Evolutionary conservation across 2,888 invertebrate genomes (phyloP).

Genomic region (Chouioia cunea): DNA sequence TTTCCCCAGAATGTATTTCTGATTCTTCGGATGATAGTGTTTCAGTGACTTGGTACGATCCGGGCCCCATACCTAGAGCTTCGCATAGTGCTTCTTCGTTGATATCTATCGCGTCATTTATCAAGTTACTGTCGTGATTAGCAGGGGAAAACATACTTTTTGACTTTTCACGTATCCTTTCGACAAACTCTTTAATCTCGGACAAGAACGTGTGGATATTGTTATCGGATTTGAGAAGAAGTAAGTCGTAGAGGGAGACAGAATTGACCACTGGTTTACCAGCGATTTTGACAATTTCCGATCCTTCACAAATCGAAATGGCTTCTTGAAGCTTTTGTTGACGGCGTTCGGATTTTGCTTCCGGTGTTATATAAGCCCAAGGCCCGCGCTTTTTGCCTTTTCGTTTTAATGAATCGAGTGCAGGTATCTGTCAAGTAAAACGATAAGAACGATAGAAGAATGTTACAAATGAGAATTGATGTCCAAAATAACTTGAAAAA

Average conservation of each 20-base stretch:
- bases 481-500: not conserved
- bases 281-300: constrained; percentile 63
- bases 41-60: constrained; percentile 59
- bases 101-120: constrained; percentile 56
- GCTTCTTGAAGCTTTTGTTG: constrained; percentile 63
- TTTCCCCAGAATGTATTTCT: constrained; percentile 46
- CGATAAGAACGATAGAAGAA: too few relatives aligned
- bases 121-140: constrained; percentile 50
- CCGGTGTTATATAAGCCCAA: constrained; percentile 65
- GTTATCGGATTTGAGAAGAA: constrained; percentile 62
- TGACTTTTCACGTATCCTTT: constrained; percentile 58
- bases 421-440: constrained; percentile 20
- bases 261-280: constrained; percentile 63
- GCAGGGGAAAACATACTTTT: constrained; percentile 54
- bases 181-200: constrained; percentile 61
- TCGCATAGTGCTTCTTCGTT: constrained; percentile 60
- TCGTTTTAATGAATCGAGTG: constrained; percentile 59
- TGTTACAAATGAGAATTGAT: not conserved
- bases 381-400: constrained; percentile 66
- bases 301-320: constrained; percentile 62
- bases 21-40: constrained; percentile 52
- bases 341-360: constrained; percentile 63
- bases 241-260: constrained; percentile 61
- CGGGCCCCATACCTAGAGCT: constrained; percentile 59
- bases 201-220: constrained; percentile 59